Evolutionary conservation across 2,113 vertebrate genomes (phyloP).

Genomic region (Chloropsis cyanopogon): DNA sequence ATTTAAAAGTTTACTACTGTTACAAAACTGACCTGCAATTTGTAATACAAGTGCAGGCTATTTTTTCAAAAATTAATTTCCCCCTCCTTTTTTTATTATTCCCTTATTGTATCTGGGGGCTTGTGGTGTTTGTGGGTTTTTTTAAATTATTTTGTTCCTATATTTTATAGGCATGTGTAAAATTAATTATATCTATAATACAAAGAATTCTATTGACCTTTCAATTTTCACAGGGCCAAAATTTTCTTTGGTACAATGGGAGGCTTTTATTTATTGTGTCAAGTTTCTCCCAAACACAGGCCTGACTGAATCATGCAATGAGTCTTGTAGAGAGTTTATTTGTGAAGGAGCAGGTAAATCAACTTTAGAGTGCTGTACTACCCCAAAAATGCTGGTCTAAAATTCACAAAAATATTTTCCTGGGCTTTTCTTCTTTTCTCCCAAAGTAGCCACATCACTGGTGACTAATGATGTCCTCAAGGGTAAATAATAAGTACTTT

Average conservation of each 20-base stretch:
- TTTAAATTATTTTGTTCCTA: not conserved
- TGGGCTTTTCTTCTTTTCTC: not conserved
- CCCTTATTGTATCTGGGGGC: accelerated
- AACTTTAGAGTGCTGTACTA: not conserved
- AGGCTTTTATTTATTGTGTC: not conserved
- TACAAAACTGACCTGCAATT: not conserved
- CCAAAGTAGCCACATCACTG: not conserved
- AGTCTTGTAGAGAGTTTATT: not conserved
- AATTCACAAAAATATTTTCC: not conserved
- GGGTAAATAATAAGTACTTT: not conserved
- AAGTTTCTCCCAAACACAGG: not conserved
- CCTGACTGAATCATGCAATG: not conserved
- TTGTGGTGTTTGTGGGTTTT: accelerated
- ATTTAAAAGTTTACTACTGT: not conserved
- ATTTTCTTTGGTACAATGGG: not conserved
- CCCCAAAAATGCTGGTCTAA: not conserved
- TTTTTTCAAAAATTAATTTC: not conserved
- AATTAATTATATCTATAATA: not conserved
- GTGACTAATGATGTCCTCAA: not conserved
- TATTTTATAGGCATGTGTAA: not conserved
- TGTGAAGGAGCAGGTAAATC: not conserved
- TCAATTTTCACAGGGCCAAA: not conserved
- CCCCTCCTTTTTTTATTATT: not conserved
- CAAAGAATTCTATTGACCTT: not conserved
- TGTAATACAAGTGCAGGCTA: not conserved